These are phyloP conservation scores for Nymphicus hollandicus DNA, from an alignment of 2,113 vertebrate species.

Conservation along the genomic window DNA sequence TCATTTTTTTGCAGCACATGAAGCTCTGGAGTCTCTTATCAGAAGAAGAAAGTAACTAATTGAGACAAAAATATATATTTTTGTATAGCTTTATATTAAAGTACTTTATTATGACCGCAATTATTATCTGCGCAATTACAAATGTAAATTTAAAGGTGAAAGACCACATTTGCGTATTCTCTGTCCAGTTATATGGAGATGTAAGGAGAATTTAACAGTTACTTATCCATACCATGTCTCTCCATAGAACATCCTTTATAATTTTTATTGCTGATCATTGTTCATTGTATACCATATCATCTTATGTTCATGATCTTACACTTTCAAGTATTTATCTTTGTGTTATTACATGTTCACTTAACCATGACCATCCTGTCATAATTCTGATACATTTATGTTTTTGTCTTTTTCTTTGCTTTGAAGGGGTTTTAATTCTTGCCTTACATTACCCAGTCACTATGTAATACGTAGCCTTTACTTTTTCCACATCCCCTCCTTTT, in stretches of 20 bases:
- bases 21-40: neutral
- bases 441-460: neutral
- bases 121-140: neutral
- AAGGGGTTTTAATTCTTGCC: neutral
- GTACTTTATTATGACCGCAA: neutral
- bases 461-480: neutral
- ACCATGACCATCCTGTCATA: neutral
- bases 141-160: neutral
- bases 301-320: neutral
- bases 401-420: neutral
- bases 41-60: neutral
- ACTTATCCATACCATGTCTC: neutral
- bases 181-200: neutral
- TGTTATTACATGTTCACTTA: neutral
- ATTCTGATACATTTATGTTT: neutral
- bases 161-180: neutral
- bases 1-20: neutral
- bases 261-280: neutral
- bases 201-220: neutral
- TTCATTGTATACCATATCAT: neutral
- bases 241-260: neutral
- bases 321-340: neutral
- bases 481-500: neutral
- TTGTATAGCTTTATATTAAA: neutral
- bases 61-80: neutral